Evolutionary conservation across 2,113 vertebrate genomes (phyloP).

Genomic region (Phyllostomus hastatus): DNA sequence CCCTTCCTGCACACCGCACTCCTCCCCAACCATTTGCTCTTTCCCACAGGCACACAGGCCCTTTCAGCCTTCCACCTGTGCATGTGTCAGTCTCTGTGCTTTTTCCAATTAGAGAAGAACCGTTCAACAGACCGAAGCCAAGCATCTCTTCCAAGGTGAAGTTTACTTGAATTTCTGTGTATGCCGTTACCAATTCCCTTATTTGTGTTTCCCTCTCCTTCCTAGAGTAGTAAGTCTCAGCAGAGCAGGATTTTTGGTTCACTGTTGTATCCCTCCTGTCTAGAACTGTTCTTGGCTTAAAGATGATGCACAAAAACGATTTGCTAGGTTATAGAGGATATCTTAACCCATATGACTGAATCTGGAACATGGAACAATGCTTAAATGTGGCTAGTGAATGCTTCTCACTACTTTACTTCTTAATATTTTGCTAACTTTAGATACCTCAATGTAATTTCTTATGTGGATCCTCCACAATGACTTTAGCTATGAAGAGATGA

Average conservation of each 20-base stretch:
- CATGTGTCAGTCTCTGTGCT: accelerated
- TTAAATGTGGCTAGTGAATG: background rate
- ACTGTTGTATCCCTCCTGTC: background rate
- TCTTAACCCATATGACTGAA: background rate
- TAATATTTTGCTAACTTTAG: background rate
- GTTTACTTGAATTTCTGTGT: background rate
- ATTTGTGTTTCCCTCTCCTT: background rate
- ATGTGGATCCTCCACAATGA: background rate
- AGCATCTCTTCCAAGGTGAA: background rate
- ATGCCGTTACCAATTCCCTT: background rate
- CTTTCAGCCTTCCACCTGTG: background rate
- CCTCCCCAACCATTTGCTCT: background rate
- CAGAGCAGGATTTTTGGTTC: background rate
- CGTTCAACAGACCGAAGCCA: background rate
- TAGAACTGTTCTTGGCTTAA: background rate
- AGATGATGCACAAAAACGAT: background rate
- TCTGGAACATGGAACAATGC: background rate
- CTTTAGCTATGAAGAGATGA: background rate
- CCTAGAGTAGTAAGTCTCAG: background rate
- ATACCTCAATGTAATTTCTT: background rate
- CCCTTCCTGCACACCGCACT: background rate
- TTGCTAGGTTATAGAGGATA: background rate
- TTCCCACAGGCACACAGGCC: background rate
- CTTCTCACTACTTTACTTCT: background rate
- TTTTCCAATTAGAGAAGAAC: background rate